Conservation (phyloP, 2,888 invertebrate species). For the Galerucella pusilla region DNA sequence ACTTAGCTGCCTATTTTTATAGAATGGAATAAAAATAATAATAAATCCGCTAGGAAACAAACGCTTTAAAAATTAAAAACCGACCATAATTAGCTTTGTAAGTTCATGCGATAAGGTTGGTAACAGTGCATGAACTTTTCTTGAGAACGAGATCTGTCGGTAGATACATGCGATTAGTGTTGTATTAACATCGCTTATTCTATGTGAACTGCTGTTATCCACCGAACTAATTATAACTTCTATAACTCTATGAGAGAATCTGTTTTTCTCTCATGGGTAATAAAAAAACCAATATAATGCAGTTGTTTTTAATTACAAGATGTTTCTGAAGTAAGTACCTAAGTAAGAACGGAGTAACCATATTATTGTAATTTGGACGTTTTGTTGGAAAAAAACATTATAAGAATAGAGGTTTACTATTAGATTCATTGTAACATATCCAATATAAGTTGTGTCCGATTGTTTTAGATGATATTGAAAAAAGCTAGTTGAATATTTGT, state of each 20-base stretch:
- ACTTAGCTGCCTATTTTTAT: background rate
- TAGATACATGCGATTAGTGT: conserved; percentile 56
- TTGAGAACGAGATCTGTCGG: conserved; percentile 54
- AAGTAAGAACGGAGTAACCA: background rate
- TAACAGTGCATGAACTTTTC: conserved; percentile 54
- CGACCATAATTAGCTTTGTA: conserved; percentile 50
- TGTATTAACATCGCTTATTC: conserved; percentile 55
- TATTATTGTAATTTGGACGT: background rate
- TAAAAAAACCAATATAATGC: conserved; percentile 31
- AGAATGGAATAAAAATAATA: conserved; percentile 33
- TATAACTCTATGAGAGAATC: conserved; percentile 45
- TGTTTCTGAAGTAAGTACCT: background rate
- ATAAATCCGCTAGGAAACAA: conserved; percentile 45
- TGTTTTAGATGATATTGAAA: too few relatives aligned
- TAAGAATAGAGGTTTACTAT: background rate
- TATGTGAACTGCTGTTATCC: conserved; percentile 54
- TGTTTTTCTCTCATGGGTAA: conserved; percentile 41
- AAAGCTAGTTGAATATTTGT: too few relatives aligned
- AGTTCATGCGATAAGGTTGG: conserved; percentile 55
- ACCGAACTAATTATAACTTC: conserved; percentile 49
- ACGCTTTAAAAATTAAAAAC: conserved; percentile 51
- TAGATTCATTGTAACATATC: too few relatives aligned
- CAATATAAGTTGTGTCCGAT: too few relatives aligned
- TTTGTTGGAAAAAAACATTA: background rate
- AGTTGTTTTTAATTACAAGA: conserved; percentile 32